Base-by-base conservation (phyloP, 2,888 invertebrate species). In the Lordiphosa fenestrarum region DNA sequence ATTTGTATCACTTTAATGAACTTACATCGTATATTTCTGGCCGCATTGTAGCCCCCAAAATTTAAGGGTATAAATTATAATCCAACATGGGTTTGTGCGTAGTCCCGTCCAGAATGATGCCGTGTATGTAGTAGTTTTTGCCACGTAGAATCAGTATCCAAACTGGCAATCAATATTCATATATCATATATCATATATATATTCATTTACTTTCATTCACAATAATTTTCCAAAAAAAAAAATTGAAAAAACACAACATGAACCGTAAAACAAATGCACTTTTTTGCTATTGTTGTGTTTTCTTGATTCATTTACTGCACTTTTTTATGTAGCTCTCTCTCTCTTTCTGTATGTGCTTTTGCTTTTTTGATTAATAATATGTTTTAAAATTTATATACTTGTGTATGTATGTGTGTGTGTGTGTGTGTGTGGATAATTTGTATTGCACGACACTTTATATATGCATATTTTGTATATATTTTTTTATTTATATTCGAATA, bases 11-110 rank as follows among this genome's bases (percentile, higher is more conserved):
- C 3, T 38, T 25, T 19, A 15, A 5, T 15, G 23, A 36, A 88
- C 88, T 88, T 84, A 88, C 88, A 88, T 88, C 86, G 88, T 88
- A 88, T 88, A 83, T 84, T 88, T 88, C 86, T 88, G 88, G 86
- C 88, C 87, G 88, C 88, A 88, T 88, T 88, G 88, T 88, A 88
- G 87, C 88, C 88, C 88, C 88, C 88, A 85, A 73, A 69, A 85
- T 84, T 87, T 88, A 88, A 87, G 88, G 88, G 88, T 88, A 84
- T 87, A 75, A 88, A 88, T 88, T 88, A 88, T 88, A 88, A 87
- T 88, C 87, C 88, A 87, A 88, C 88, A 87, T 86, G 83, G 77
- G 84, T 74, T 85, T 84, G 86, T 86, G 76, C 77, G 74, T 75
- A 54, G 15, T 50, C 40, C 56, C 51, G 49, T 58, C 58, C 46